Percentiles rank a stretch among this genome's conserved stretches.
Evolutionary conservation across 1,140 invertebrate genomes (phyloP).

Genomic region (Periplaneta americana): DNA sequence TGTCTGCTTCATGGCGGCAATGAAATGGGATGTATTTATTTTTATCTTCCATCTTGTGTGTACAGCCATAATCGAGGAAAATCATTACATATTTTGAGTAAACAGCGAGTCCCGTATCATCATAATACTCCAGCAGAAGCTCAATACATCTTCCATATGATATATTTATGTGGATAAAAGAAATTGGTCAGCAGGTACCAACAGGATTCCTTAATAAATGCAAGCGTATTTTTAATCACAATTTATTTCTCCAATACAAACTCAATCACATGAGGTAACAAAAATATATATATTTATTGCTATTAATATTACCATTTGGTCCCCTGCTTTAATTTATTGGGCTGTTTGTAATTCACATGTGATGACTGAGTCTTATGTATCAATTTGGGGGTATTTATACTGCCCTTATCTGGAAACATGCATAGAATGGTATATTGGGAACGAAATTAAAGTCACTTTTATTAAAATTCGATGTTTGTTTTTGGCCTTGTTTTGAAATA

Average conservation of each 20-base stretch:
- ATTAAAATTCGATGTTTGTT: constrained; percentile 33
- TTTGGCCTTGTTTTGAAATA: constrained; percentile 70
- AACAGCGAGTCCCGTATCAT: background rate
- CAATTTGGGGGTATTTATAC: background rate
- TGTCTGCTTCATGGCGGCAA: background rate
- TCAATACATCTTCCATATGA: background rate
- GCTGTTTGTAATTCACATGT: background rate
- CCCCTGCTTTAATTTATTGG: background rate
- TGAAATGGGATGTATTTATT: background rate
- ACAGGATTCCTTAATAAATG: background rate
- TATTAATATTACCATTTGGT: background rate
- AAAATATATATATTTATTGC: background rate
- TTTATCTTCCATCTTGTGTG: background rate
- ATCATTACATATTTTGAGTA: background rate
- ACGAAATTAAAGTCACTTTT: background rate
- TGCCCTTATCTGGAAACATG: background rate
- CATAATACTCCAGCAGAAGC: background rate
- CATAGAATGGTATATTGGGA: background rate
- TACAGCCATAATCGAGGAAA: background rate
- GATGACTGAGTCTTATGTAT: background rate
- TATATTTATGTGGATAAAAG: background rate
- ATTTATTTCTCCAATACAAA: background rate
- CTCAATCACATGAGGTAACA: background rate
- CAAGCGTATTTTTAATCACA: background rate
- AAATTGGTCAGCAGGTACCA: too few species aligned